These are phyloP conservation scores for Sisyra nigra DNA, from an alignment of 2,888 invertebrate species.

Conservation along the genomic window DNA sequence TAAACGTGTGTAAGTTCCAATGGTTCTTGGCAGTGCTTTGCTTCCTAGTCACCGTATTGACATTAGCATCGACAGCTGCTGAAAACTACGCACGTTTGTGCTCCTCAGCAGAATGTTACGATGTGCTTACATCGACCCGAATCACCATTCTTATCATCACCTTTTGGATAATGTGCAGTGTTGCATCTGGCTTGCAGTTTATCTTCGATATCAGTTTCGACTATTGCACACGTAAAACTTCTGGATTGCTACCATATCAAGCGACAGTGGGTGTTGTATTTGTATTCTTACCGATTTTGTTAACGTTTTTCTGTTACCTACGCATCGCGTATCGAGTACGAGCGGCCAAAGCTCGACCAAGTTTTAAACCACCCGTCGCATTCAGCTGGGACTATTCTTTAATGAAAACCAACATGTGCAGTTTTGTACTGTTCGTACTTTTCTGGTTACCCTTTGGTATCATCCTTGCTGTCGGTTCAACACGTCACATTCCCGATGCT, in stretches of 20 bases:
- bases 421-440: constrained; percentile 41
- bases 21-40: constrained; percentile 50
- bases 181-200: constrained; percentile 43
- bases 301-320: constrained; percentile 37
- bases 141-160: constrained; percentile 35
- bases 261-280: constrained; percentile 36
- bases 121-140: constrained; percentile 28
- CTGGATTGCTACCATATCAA: constrained; percentile 7
- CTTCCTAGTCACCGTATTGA: constrained; percentile 46
- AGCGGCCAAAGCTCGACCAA: constrained; percentile 32
- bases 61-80: constrained; percentile 41
- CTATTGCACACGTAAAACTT: constrained; percentile 38
- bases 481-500: constrained; percentile 26
- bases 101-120: constrained; percentile 33
- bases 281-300: constrained; percentile 38
- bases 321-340: constrained; percentile 33
- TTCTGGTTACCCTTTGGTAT: constrained; percentile 56
- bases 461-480: constrained; percentile 34
- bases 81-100: constrained; percentile 51
- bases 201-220: constrained; percentile 44
- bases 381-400: constrained; percentile 45
- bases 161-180: constrained; percentile 39
- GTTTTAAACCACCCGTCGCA: constrained; percentile 43
- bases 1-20: constrained; percentile 44
- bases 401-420: constrained; percentile 44